phyloP scores from a whole-genome alignment of 2,113 vertebrate genomes.

The Bufo bufo region DNA sequence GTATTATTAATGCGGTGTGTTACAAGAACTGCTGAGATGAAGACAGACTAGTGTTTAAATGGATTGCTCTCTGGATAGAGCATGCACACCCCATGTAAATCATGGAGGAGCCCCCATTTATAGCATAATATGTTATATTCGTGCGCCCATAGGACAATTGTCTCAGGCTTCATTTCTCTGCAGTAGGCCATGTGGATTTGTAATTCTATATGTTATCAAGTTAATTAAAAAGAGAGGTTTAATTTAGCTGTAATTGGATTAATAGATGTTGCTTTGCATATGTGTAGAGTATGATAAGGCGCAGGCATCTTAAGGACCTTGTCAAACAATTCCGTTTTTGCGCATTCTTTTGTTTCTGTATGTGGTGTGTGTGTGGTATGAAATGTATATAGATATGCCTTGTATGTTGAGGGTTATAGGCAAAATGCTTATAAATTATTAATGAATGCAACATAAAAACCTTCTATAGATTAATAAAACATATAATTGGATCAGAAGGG shows the following conservation, averaged over 20 bases:
- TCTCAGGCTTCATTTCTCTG: background rate
- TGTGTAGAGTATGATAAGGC: background rate
- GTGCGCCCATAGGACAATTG: background rate
- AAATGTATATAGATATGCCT: background rate
- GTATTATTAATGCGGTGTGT: slow-evolving; percentile 56
- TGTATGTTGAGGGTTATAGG: background rate
- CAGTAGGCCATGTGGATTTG: background rate
- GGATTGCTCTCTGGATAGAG: slow-evolving; percentile 4
- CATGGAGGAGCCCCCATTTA: slow-evolving; percentile 2
- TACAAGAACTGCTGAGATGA: slow-evolving; percentile 58
- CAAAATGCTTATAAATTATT: background rate
- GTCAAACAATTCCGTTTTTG: background rate
- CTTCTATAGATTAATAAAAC: background rate
- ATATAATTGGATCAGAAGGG: background rate
- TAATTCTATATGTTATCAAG: background rate
- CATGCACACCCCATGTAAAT: slow-evolving; percentile 32
- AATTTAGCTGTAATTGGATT: background rate
- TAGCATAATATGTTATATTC: background rate
- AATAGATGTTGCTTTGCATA: background rate
- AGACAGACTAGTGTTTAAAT: slow-evolving; percentile 45
- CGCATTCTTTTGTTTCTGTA: background rate
- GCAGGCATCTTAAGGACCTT: background rate
- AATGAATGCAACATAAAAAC: background rate
- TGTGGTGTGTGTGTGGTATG: background rate
- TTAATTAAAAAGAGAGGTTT: background rate